Evolutionary conservation across 2,888 invertebrate species (phyloP), one percentile per base, ranked within the genome.

Genomic region (Drosophila kokeensis): DNA sequence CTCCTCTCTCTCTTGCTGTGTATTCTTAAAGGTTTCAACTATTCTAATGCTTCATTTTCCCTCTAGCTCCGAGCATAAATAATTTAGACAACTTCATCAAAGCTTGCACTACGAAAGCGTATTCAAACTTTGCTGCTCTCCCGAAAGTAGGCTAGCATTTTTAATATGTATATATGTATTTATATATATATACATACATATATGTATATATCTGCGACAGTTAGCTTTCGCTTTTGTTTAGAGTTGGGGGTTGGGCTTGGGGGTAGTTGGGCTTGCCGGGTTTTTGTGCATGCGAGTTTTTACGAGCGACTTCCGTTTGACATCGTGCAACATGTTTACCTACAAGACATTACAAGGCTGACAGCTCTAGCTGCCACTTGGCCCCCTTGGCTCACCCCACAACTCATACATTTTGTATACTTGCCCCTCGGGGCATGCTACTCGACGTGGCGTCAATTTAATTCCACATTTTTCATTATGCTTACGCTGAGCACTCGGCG

Each of bases 391-490:
- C 36, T n/a, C 13, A 38, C 11, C 29, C 15, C 24, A 21, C 36
- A 10, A 27, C 29, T 36, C 64, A 63, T 61, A 50, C 68, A 61
- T 60, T 72, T 58, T 73, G 72, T 65, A 59, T 65, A 54, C 58
- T 54, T 77, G 30, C 65, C 75, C 53, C 60, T 63, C 38, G 58
- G 64, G 59, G 66, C 73, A 70, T 70, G 72, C 81, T 73, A 74
- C 86, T n/a, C 36, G 24, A 38, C 55, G 86, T 76, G 86, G 86
- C 88, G 83, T 89, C 86, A 90, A 87, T 87, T 87, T 87, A 87
- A 87, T 87, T 87, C 83, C 83, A 78, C 83, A 90, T 87, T 87
- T 87, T 88, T 90, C 87, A 87, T 90, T 88, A 87, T 90, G 81
- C 83, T 84, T 83, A 81, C 76, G 89, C 71, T 53, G 54, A 62